These are phyloP conservation scores for Asteroscopus sphinx DNA, from an alignment of 2,888 invertebrate species.

Conservation along the genomic window DNA sequence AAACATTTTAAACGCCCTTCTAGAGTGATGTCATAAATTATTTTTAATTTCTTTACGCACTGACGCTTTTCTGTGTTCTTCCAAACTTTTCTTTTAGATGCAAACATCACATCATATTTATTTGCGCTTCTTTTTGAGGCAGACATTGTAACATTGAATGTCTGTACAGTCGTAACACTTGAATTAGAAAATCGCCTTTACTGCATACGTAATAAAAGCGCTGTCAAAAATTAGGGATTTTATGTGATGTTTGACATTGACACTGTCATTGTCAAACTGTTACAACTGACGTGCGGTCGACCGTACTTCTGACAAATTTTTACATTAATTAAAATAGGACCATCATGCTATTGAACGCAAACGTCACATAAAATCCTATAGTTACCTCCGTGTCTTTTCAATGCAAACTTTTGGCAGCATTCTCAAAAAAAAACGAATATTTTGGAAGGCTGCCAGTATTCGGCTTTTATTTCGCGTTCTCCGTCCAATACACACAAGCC, in stretches of 20 bases:
- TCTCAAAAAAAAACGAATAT: slow-evolving; percentile 37
- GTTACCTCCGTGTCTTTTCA: slow-evolving; percentile 37
- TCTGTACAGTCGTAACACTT: no score
- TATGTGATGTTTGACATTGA: no score
- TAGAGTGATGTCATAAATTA: slow-evolving; percentile 16
- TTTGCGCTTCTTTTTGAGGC: neutral
- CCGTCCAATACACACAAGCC: slow-evolving; percentile 58
- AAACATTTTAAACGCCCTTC: slow-evolving; percentile 7
- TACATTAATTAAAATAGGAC: no score
- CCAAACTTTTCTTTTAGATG: slow-evolving; percentile 2
- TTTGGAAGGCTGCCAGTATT: slow-evolving; percentile 53
- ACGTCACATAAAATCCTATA: slow-evolving; percentile 36
- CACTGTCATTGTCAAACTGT: no score
- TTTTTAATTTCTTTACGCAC: slow-evolving; percentile 13
- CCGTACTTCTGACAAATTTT: no score
- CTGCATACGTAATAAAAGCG: no score
- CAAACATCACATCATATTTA: neutral
- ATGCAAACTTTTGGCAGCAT: slow-evolving; percentile 49
- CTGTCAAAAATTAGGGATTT: no score
- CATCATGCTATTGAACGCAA: no score
- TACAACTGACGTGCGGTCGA: no score
- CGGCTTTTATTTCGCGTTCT: slow-evolving; percentile 47
- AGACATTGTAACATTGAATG: no score
- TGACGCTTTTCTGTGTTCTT: slow-evolving; percentile 1
- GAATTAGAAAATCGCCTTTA: no score